phyloP scores from a whole-genome alignment of 2,888 invertebrate species.

The Lingula anatina region DNA sequence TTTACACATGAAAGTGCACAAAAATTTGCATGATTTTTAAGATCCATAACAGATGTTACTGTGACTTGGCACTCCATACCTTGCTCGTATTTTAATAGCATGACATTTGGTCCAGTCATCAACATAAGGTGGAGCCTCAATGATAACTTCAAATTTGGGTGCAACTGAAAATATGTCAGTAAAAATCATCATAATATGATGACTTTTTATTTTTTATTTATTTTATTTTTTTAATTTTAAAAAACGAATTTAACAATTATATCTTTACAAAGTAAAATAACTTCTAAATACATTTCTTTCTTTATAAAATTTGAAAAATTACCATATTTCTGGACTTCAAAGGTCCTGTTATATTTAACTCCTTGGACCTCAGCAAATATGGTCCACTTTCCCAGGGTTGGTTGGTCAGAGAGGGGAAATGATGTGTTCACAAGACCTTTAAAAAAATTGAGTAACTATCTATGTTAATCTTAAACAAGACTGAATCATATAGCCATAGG shows the following conservation, averaged over 20 bases:
- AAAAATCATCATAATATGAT: not conserved
- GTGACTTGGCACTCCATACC: slow-evolving; percentile 5
- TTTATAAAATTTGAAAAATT: not conserved
- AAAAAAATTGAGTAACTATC: not conserved
- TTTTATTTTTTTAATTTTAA: no score
- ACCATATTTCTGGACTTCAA: slow-evolving; percentile 58
- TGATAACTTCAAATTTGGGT: slow-evolving; percentile 47
- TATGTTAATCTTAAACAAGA: no score
- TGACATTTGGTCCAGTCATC: slow-evolving; percentile 11
- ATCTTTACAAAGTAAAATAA: no score
- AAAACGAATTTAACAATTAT: no score
- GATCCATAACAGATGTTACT: not conserved
- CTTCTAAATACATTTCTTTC: no score
- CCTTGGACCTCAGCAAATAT: slow-evolving; percentile 51
- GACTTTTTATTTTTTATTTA: no score
- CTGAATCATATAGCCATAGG: no score
- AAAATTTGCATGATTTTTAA: not conserved
- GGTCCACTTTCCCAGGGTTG: slow-evolving; percentile 54
- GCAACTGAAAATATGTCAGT: slow-evolving; percentile 31
- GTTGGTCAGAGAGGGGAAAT: slow-evolving; percentile 53
- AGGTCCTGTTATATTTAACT: slow-evolving; percentile 33
- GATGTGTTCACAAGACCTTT: slow-evolving; percentile 60
- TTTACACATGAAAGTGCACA: no score
- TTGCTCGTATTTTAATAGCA: slow-evolving; percentile 5
- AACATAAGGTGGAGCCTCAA: slow-evolving; percentile 10